Base-by-base conservation (phyloP, 2,888 invertebrate genomes). In the Drosophila infuscata region DNA sequence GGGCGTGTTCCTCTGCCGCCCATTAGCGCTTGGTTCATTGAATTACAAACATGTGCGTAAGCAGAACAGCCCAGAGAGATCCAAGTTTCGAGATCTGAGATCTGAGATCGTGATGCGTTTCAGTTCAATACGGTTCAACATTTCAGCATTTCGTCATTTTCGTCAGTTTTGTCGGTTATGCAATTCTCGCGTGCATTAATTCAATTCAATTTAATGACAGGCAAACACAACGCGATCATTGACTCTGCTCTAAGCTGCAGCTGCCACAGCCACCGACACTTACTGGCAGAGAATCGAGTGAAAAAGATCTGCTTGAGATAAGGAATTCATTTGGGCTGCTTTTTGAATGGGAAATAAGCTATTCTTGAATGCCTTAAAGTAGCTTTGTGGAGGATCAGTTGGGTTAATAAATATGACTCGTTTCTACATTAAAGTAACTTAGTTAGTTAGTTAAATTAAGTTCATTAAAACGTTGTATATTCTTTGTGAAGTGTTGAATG, bases 1-100 rank as follows among this genome's bases (percentile, higher is more conserved):
- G 86, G 89, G 89, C 84, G 88, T 88, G 82, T 51, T 41, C 3
- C 25, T 25, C 30, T 17, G 68, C 71, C 76, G 54, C 68, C 70
- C 60, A 33, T 32, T 4, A 25, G 29, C 38, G 6, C 8, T 33
- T 51, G 49, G 59, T 59, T 72, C 54, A 64, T 29, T 71, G 72
- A 46, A 58, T 72, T 38, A 46, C 48, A 36, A 67, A 48, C 48
- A 35, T 57, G 56, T 68, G 68, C 54, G 67, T 38, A 15, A 66
- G 32, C 20, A 46, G 25, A 20, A 43, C 2, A 43, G 11, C 43
- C 11, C 20, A 5, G 25, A 25, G 25, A 25, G 25, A 25, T 33
- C 33, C 9, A 35, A 36, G 36, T 36, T 36, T 36, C 36, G 15
- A 36, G 36, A 36, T 36, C 2, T 3, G 20, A 35, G 25, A 36